Evolutionary conservation across 2,113 vertebrate species (phyloP), one percentile per base, ranked within the genome.

Genomic region (Puffinus mauretanicus): DNA sequence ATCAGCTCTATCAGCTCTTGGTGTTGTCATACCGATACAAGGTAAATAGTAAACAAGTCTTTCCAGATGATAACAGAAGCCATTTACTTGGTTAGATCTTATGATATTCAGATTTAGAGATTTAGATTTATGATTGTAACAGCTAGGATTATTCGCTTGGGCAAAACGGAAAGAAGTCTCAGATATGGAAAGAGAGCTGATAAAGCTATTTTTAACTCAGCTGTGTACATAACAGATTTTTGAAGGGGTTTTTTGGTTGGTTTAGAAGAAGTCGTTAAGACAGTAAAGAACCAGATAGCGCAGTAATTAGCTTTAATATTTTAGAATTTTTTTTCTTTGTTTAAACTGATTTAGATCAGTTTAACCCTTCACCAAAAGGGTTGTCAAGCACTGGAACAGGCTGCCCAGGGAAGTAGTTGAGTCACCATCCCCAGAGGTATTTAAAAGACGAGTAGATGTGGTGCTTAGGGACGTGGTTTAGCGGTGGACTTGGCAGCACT

Each of bases 211-310:
- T 77, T 88, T 61, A 86, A 80, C 26, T 58, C 25, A 76, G 21
- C 16, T 66, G 30, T 29, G 7, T 19, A 62, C 57, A 30, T 5
- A 67, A 29, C 4, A 75, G 14, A 69, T 54, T 85, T 77, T 88
- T 76, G 21, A 34, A 60, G 22, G 4, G 4, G 0, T 2, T 54
- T 69, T 38, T 73, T 66, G 17, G 29, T 24, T 82, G 29, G 10
- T 85, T 90, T 71, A 34, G 32, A 87, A 46, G 26, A 4, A 36
- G 17, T 22, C 47, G 11, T 49, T 71, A 71, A 55, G 27, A 44
- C 12, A 19, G 16, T 13, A 30, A 70, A 60, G 34, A 75, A 80
- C 6, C 16, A 65, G n/a, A 52, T 0, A 54, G 30, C 0, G 0
- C 40, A 61, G 12, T 36, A 44, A 71, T 61, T 38, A 44, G 22